These are phyloP conservation scores for Halictus rubicundus DNA, from an alignment of 1,140 invertebrate genomes.

Conservation along the genomic window DNA sequence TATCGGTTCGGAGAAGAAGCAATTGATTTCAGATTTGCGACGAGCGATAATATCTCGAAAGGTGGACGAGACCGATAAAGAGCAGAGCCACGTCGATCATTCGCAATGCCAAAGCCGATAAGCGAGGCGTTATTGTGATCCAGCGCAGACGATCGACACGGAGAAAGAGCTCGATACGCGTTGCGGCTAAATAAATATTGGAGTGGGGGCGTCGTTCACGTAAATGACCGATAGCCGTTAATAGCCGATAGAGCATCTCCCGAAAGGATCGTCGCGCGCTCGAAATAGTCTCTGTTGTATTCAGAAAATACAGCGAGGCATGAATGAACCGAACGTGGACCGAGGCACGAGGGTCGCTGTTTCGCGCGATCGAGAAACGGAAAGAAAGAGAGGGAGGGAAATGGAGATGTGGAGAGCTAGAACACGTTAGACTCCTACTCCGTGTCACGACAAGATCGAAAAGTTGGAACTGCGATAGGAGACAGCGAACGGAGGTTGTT, in stretches of 20 bases:
- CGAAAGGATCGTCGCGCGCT: constrained; percentile 1
- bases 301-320: not conserved
- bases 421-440: not conserved
- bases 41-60: not conserved
- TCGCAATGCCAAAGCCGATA: not conserved
- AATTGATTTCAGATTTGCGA: not conserved
- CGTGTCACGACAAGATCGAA: not conserved
- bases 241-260: constrained; percentile 12
- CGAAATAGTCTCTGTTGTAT: not conserved
- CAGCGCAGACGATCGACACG: not conserved
- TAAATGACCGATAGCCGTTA: constrained; percentile 21
- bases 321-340: too few relatives aligned
- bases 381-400: too few relatives aligned
- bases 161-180: not conserved
- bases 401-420: not conserved
- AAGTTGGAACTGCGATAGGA: not conserved
- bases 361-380: too few relatives aligned
- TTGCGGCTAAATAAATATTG: not conserved
- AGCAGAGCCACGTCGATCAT: not conserved
- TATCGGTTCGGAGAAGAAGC: not conserved
- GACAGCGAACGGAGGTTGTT: constrained; percentile 9
- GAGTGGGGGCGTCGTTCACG: not conserved
- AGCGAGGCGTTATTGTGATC: constrained; percentile 3
- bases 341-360: too few relatives aligned
- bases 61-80: not conserved